Conservation (phyloP, 2,113 vertebrate species). For the Gulo gulo region DNA sequence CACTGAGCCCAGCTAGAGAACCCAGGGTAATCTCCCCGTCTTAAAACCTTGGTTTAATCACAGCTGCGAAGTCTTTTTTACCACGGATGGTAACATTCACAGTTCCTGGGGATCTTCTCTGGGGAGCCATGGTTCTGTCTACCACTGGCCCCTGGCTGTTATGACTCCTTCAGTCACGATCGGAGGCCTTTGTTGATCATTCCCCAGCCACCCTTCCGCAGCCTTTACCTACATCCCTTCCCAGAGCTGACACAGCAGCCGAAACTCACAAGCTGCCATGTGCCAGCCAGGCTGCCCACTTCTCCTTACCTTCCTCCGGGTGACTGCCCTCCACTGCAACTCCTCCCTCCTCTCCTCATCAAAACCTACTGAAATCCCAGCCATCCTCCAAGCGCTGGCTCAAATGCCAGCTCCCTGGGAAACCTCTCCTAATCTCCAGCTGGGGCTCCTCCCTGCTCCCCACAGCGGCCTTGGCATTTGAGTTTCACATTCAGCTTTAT, state of each 20-base stretch:
- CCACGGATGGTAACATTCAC: neutral
- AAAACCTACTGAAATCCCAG: neutral
- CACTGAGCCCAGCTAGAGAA: neutral
- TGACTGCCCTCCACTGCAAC: neutral
- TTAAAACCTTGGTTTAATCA: neutral
- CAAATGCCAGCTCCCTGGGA: neutral
- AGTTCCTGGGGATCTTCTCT: neutral
- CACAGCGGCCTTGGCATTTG: neutral
- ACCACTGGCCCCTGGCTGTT: neutral
- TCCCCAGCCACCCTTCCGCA: neutral
- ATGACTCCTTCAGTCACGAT: neutral
- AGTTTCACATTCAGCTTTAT: neutral
- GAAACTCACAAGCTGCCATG: neutral
- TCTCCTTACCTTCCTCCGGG: neutral
- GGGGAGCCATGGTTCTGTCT: neutral
- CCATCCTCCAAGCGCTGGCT: neutral
- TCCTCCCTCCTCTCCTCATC: neutral
- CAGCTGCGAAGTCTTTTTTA: neutral
- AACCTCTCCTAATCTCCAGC: neutral
- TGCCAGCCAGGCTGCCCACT: neutral
- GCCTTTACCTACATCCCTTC: neutral
- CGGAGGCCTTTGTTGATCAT: neutral
- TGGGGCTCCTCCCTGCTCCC: neutral
- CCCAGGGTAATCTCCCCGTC: neutral
- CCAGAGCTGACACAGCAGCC: neutral